Percentiles rank a stretch among this genome's conserved stretches.
Conservation (phyloP, 2,113 vertebrate genomes). For the Notechis scutatus region DNA sequence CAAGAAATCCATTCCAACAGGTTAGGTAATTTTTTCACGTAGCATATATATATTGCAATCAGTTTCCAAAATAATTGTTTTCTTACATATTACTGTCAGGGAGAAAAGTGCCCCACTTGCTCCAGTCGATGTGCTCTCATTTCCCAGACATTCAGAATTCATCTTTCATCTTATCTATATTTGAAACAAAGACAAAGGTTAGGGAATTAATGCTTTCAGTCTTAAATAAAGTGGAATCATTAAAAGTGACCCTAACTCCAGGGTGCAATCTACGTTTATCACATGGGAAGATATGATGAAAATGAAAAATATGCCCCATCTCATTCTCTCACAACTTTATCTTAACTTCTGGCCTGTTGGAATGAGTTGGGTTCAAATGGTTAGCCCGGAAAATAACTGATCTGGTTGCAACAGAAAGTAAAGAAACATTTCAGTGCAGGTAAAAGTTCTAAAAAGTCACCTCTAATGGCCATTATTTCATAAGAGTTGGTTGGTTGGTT, state of each 20-base stretch:
- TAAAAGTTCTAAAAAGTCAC: neutral
- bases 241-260: slow-evolving; percentile 50
- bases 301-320: slow-evolving; percentile 41
- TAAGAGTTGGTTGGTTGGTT: neutral
- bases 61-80: slow-evolving; percentile 66
- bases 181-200: slow-evolving; percentile 55
- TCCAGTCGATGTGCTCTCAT: slow-evolving; percentile 30
- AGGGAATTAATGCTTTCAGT: slow-evolving; percentile 49
- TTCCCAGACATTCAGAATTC: slow-evolving; percentile 51
- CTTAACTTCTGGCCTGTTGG: slow-evolving; percentile 59
- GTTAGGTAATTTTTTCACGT: slow-evolving; percentile 73
- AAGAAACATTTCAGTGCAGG: slow-evolving; percentile 29
- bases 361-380: slow-evolving; percentile 61
- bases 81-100: slow-evolving; percentile 52
- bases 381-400: slow-evolving; percentile 59
- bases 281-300: slow-evolving; percentile 50
- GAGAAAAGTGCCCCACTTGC: slow-evolving; percentile 26
- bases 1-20: slow-evolving; percentile 76
- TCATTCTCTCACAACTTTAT: slow-evolving; percentile 48
- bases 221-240: slow-evolving; percentile 50
- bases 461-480: neutral
- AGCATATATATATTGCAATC: slow-evolving; percentile 46
- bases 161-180: slow-evolving; percentile 54
- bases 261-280: slow-evolving; percentile 56
- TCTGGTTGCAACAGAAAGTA: slow-evolving; percentile 51